Evolutionary conservation across 2,797 vertebrate species (phyloP).

Genomic region (Pangasius mekongensis): DNA sequence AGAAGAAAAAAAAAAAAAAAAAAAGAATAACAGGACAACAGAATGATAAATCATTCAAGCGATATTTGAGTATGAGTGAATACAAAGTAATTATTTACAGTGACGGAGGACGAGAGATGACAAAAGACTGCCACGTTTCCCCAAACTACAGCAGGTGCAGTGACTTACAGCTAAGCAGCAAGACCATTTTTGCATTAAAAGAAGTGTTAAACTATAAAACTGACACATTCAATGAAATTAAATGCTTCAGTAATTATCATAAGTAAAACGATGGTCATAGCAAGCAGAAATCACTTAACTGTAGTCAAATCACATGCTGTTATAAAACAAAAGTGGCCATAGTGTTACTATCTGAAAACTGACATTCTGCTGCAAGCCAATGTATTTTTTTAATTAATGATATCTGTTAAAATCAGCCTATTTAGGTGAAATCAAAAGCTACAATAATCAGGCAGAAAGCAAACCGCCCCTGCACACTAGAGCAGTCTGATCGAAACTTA

Average conservation of each 20-base stretch:
- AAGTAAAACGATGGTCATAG: not conserved
- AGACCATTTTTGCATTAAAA: not conserved
- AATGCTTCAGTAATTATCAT: not conserved
- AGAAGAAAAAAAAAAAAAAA: not conserved
- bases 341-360: not conserved
- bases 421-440: not conserved
- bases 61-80: not conserved
- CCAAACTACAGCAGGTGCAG: not conserved
- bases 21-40: conserved; percentile 10
- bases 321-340: not conserved
- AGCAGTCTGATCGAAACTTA: not conserved
- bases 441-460: too few species aligned
- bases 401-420: not conserved
- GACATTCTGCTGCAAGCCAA: too few species aligned
- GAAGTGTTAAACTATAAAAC: not conserved
- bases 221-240: not conserved
- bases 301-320: not conserved
- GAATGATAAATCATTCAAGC: conserved; percentile 15
- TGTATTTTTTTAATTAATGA: not conserved
- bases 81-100: conserved; percentile 10
- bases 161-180: not conserved
- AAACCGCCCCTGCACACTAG: too few species aligned
- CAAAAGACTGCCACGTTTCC: not conserved
- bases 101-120: not conserved
- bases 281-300: not conserved